phyloP scores from a whole-genome alignment of 2,888 invertebrate species.

The Palloptera scutellata region DNA sequence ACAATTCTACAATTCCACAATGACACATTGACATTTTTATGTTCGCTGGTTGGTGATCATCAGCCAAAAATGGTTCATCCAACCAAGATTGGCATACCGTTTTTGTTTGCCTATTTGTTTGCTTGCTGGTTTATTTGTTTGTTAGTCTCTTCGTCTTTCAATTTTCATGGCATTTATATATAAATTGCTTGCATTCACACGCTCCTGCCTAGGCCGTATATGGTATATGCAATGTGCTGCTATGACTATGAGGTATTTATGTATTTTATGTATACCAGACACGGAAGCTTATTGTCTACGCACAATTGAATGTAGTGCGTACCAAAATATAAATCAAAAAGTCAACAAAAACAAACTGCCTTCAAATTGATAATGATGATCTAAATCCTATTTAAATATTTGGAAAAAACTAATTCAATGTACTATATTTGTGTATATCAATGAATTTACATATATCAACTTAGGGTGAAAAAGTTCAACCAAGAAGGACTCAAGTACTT shows the following conservation, averaged over 20 bases:
- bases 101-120: neutral
- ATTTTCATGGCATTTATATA: constrained; percentile 20
- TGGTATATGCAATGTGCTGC: constrained; percentile 21
- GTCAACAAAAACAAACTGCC: neutral
- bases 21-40: constrained; percentile 29
- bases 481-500: too few species aligned
- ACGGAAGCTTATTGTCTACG: neutral
- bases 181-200: constrained; percentile 40
- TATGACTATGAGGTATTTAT: constrained; percentile 6
- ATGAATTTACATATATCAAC: too few species aligned
- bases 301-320: neutral
- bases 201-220: constrained; percentile 33
- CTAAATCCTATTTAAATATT: too few species aligned
- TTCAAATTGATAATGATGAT: too few species aligned
- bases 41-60: neutral
- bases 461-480: too few species aligned
- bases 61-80: neutral
- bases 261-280: neutral
- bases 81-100: constrained; percentile 14
- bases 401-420: too few species aligned
- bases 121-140: constrained; percentile 4
- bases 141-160: constrained; percentile 4
- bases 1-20: constrained; percentile 11
- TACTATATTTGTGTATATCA: too few species aligned
- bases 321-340: neutral